phyloP scores from a whole-genome alignment of 35 echinoderm and acorn worm species.

The Anneissia japonica region DNA sequence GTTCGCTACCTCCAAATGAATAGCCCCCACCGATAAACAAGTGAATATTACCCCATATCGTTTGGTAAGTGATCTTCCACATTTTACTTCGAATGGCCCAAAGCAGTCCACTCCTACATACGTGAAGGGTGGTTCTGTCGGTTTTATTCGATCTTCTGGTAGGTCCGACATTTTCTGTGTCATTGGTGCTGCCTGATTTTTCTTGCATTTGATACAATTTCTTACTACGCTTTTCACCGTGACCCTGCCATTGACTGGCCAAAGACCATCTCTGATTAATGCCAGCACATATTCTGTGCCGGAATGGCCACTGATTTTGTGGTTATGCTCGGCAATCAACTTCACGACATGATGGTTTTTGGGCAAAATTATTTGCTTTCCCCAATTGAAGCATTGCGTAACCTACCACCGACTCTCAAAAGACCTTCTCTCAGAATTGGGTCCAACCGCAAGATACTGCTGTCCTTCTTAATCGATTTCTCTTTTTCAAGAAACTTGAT shows the following conservation, averaged over 20 bases:
- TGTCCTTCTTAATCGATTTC: neutral
- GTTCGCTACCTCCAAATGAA: conserved; percentile 19
- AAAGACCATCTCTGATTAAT: neutral
- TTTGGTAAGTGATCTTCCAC: neutral
- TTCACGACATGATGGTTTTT: conserved; percentile 23
- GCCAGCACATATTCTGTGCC: neutral
- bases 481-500: no score
- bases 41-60: conserved; percentile 25
- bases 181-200: neutral
- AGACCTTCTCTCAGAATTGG: conserved; percentile 12
- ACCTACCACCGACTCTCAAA: conserved; percentile 24
- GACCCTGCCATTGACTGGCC: neutral
- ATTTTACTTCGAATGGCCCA: conserved; percentile 20
- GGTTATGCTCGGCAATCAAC: conserved; percentile 19
- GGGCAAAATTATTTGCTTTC: neutral
- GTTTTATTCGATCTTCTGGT: neutral
- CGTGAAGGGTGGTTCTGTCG: conserved; percentile 9
- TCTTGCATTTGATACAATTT: neutral
- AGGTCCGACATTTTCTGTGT: conserved; percentile 24
- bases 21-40: conserved; percentile 13
- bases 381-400: conserved; percentile 6
- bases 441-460: conserved; percentile 1
- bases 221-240: neutral
- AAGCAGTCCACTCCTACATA: conserved; percentile 29
- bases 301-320: neutral